Evolutionary conservation across 2,888 invertebrate genomes (phyloP), one percentile per base, ranked within the genome.

Genomic region (Pegoplata infirma): DNA sequence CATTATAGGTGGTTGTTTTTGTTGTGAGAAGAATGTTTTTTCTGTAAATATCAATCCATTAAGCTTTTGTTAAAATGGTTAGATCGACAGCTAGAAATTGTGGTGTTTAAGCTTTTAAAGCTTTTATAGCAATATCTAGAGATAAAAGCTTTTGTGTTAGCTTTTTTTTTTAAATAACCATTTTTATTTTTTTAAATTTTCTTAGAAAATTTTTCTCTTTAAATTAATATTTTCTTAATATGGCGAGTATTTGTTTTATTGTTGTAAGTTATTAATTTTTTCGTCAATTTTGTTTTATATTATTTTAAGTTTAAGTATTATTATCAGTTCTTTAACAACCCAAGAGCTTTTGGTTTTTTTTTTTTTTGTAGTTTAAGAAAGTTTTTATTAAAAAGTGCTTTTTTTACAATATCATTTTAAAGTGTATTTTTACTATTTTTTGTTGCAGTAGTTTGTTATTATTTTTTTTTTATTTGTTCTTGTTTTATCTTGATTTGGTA

Each of bases 181-280:
- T 32, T 17, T 61, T 49, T 44, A 5, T 16, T 14, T 8, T 36
- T 5, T 8, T 6, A 28, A 53, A 49, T 51, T 66, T 51, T 63
- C 63, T 58, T 64, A 16, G 59, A 78, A 66, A 67, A 71, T 56
- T 67, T 74, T 61, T 17, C 17, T 74, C 51, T 36, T 46, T 75
- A 67, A n/a, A 32, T 44, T 46, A 25, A 19, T 51, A 66, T 55
- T 76, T 63, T 71, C 73, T 49, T 81, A 82, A 83, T 84, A 86
- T 87, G 88, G 87, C 87, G 86, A 87, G 87, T 86, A 84, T 86
- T 82, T 82, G 83, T 81, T 84, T 85, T 87, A 83, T 85, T 86
- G 83, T 85, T 82, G 82, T 55, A 40, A 36, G 53, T 79, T 71
- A 10, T 67, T 14, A 14, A 21, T 14, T 16, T 51, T 44, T 71